Evolutionary conservation across 37 sponge, comb jelly and placozoan genomes (phyloP), one percentile per base, ranked within the genome.

Genomic region (Halichondria panicea): DNA sequence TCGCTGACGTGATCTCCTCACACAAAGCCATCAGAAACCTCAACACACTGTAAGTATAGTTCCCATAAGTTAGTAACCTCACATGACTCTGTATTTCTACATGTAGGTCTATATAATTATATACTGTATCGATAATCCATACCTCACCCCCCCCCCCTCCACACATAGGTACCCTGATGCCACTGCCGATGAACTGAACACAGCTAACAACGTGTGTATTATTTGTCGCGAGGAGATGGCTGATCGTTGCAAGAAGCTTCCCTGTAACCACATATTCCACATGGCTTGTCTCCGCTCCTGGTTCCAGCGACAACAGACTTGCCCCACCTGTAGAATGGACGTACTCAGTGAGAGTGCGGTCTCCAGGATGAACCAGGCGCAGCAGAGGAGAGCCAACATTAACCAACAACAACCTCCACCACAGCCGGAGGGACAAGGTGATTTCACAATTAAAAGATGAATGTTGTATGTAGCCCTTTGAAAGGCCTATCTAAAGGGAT

Each of bases 231-330:
- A 98, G 72, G 96, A 91, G 59, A 92, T 95, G 90, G 60, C 66
- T 46, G 40, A 72, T 7, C 79, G 77, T 27, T 89, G 88, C 78
- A 98, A 95, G 89, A 95, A 82, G 77, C 79, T 98, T 12, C 99
- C 96, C 31, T 98, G 99, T 63, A 82, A 75, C 12, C 99, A 98
- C 85, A 91, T 98, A 69, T 98, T 95, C 81, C 99, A 98, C 86
- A 71, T 85, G 19, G 65, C 70, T 60, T 98, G 99, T 69, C 86
- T 98, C 44, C 80, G 92, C 50, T 90, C 91, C 0, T 98, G 99
- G 99, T 98, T 98, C 83, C 99, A 96, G 70, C 57, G 94, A 1
- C 96, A 98, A 73, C 99, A 98, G 82, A 85, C 86, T 13, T 98
- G 99, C 54, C 99, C 99, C 42, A 95, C 96, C n/a, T 98, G 99